A percentile compares a stretch with the other conserved stretches of the same genome.
Evolutionary conservation across 1,140 invertebrate genomes (phyloP).

Genomic region (Brachystomella parvula): DNA sequence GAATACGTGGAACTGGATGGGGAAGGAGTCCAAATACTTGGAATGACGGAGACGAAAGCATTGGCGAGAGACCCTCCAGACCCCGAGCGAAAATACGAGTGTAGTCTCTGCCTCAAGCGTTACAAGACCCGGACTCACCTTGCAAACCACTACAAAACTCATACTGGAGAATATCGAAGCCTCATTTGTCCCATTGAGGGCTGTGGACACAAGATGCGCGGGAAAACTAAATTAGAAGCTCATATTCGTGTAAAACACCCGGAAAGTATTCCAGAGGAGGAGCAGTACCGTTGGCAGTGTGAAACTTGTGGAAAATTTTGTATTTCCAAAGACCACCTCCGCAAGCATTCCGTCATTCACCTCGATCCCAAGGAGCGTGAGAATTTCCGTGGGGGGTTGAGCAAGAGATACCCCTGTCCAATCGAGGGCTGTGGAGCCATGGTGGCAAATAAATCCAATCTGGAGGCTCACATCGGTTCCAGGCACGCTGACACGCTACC

Average conservation of each 20-base stretch:
- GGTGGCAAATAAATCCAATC: neutral
- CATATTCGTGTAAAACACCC: neutral
- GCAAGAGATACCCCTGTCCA: neutral
- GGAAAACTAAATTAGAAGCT: neutral
- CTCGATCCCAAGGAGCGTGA: neutral
- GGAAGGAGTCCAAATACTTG: too few species aligned
- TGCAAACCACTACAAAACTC: conserved; percentile 3
- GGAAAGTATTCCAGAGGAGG: neutral
- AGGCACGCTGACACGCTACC: neutral
- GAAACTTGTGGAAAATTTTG: conserved; percentile 5
- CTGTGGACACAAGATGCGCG: neutral
- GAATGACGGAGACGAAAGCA: too few species aligned
- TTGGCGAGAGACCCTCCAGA: too few species aligned
- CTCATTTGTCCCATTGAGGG: neutral
- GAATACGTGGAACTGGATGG: too few species aligned
- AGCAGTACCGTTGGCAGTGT: neutral
- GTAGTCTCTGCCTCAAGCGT: neutral
- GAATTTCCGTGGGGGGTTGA: neutral
- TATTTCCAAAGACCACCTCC: neutral
- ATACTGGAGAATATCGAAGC: neutral
- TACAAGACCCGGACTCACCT: neutral
- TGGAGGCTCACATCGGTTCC: neutral
- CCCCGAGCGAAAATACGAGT: neutral
- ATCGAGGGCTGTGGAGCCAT: neutral
- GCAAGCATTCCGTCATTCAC: neutral